Conservation (phyloP, 2,888 invertebrate species). For the Lobophora halterata region DNA sequence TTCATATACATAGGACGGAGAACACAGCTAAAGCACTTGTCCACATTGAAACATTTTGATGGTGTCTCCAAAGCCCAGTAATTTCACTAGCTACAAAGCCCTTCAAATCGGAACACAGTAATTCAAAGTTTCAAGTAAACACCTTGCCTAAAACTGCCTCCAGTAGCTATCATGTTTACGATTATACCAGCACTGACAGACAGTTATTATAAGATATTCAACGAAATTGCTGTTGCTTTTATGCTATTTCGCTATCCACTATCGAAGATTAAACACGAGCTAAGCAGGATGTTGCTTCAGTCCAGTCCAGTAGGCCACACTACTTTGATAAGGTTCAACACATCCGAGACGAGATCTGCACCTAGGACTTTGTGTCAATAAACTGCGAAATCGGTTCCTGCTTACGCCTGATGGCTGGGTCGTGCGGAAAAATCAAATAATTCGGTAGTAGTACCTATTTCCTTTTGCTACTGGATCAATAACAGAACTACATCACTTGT, state of each 20-base stretch:
- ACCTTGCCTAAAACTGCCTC: too few species aligned
- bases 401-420: too few species aligned
- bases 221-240: slow-evolving; percentile 10
- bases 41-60: too few species aligned
- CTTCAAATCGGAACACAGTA: too few species aligned
- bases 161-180: neutral
- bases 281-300: slow-evolving; percentile 24
- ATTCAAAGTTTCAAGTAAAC: too few species aligned
- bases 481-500: too few species aligned
- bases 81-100: too few species aligned
- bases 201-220: neutral
- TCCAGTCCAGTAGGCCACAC: slow-evolving; percentile 18
- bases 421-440: too few species aligned
- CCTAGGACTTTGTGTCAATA: slow-evolving; percentile 5
- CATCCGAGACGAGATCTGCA: neutral
- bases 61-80: too few species aligned
- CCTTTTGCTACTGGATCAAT: too few species aligned
- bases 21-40: too few species aligned
- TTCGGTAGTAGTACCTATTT: neutral
- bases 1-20: too few species aligned
- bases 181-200: neutral
- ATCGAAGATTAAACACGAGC: slow-evolving; percentile 22
- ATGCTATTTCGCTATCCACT: slow-evolving; percentile 17
- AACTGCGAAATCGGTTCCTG: slow-evolving; percentile 7
- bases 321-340: slow-evolving; percentile 13